These are phyloP conservation scores for Stegodyphus mimosarum DNA, from an alignment of 1,140 invertebrate genomes.

Conservation along the genomic window DNA sequence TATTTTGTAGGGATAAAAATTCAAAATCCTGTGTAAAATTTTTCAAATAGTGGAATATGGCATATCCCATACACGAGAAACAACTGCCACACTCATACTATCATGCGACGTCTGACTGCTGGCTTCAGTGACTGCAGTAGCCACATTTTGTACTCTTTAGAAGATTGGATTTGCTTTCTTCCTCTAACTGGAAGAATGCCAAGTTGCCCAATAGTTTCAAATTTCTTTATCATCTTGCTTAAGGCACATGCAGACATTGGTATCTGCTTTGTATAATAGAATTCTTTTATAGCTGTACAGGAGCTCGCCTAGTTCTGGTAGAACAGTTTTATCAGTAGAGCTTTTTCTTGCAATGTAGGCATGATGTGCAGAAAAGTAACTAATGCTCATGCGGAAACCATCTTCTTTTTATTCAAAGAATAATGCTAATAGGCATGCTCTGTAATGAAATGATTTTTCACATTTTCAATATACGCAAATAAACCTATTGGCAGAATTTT, in stretches of 20 bases:
- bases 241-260: too few relatives aligned
- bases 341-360: background rate
- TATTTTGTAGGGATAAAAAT: constrained; percentile 27
- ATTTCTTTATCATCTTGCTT: too few relatives aligned
- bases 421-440: background rate
- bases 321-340: too few relatives aligned
- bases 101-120: too few relatives aligned
- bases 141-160: background rate
- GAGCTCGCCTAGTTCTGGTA: background rate
- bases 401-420: constrained; percentile 7
- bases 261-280: too few relatives aligned
- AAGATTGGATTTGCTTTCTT: too few relatives aligned
- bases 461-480: constrained; percentile 1
- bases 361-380: background rate
- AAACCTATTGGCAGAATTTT: background rate
- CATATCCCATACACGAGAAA: background rate
- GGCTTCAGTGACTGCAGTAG: too few relatives aligned
- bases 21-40: background rate
- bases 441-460: constrained; percentile 7
- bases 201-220: too few relatives aligned
- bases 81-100: too few relatives aligned
- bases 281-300: too few relatives aligned
- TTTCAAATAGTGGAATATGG: background rate
- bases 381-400: constrained; percentile 11
- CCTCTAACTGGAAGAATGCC: too few relatives aligned